These are phyloP conservation scores for Frankliniella fusca DNA, from an alignment of 2,888 invertebrate species.

Conservation along the genomic window DNA sequence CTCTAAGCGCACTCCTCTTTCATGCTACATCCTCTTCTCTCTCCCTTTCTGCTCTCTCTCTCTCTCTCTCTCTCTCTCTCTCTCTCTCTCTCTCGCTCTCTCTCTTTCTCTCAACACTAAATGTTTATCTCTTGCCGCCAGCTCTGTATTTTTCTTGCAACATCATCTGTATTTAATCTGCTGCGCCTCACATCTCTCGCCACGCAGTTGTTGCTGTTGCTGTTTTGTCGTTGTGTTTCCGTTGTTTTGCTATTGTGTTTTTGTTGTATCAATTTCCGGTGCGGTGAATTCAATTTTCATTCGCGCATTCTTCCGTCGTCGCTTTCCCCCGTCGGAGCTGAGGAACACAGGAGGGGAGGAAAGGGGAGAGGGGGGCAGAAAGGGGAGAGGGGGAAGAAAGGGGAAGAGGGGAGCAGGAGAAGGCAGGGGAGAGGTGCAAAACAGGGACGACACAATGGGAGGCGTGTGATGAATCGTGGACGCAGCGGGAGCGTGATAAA, in stretches of 20 bases:
- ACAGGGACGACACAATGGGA: not conserved
- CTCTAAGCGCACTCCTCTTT: not conserved
- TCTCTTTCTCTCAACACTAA: not conserved
- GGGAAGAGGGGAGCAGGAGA: not conserved
- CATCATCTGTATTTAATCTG: too few species aligned
- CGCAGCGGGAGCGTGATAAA: not conserved
- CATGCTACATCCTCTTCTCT: not conserved
- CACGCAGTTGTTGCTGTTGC: not conserved
- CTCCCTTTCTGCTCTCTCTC: not conserved
- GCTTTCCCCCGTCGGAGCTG: not conserved
- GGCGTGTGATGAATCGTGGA: slow-evolving; percentile 5
- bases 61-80: not conserved
- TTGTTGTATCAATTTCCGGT: not conserved
- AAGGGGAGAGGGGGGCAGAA: not conserved
- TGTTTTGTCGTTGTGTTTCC: too few species aligned
- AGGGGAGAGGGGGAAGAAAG: not conserved
- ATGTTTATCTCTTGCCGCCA: too few species aligned
- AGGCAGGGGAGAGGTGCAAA: not conserved
- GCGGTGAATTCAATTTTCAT: not conserved
- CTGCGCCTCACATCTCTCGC: too few species aligned
- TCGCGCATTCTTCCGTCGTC: not conserved
- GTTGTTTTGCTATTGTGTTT: not conserved
- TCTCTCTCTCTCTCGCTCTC: not conserved
- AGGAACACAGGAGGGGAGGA: not conserved
- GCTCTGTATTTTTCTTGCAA: too few species aligned